These are phyloP conservation scores for Endomychus coccineus DNA, from an alignment of 2,888 invertebrate genomes.

Conservation along the genomic window DNA sequence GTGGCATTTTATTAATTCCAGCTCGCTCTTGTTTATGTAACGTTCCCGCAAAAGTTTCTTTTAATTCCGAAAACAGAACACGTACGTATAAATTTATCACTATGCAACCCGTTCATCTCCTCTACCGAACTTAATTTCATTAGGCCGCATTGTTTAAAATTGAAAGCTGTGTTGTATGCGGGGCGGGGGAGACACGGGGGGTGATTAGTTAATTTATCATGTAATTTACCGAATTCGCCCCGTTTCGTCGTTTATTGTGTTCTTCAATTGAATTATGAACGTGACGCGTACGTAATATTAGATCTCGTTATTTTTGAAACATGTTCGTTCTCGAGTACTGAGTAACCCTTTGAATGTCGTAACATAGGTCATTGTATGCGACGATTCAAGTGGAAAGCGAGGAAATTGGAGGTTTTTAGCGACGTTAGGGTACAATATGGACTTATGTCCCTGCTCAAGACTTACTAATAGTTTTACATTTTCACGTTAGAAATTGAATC, in stretches of 20 bases:
- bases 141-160: constrained; percentile 45
- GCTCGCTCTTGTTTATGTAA: constrained; percentile 23
- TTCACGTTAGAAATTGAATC: no score
- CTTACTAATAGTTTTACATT: no score
- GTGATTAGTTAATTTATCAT: constrained; percentile 44
- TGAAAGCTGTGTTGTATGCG: constrained; percentile 38
- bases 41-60: constrained; percentile 30
- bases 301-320: constrained; percentile 26
- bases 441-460: no score
- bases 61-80: constrained; percentile 34
- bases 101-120: constrained; percentile 46
- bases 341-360: constrained; percentile 13
- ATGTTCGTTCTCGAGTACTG: constrained; percentile 3
- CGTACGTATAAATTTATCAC: constrained; percentile 40
- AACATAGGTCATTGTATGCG: no score
- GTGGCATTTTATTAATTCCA: constrained; percentile 27
- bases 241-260: constrained; percentile 32
- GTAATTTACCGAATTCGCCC: constrained; percentile 38
- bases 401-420: no score
- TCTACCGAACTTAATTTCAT: constrained; percentile 46
- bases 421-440: no score
- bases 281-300: no score
- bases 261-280: constrained; percentile 35
- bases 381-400: no score
- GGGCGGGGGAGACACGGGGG: constrained; percentile 28